Percentiles rank a stretch among this genome's conserved stretches.
These are phyloP conservation scores for Micropterix aruncella DNA, from an alignment of 2,888 invertebrate species.

Conservation along the genomic window DNA sequence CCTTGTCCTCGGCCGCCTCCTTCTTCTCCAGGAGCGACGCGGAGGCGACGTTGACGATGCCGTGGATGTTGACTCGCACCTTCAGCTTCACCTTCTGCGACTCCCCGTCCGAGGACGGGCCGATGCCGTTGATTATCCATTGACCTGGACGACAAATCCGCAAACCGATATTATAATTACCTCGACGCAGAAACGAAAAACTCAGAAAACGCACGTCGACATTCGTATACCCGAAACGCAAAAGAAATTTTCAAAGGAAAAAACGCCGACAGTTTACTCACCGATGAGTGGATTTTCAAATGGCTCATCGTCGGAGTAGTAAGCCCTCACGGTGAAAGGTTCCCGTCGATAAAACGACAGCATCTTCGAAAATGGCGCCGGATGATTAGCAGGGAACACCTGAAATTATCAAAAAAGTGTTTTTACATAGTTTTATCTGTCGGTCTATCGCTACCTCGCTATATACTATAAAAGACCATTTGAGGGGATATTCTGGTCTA, in stretches of 20 bases:
- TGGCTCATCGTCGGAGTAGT: slow-evolving; percentile 62
- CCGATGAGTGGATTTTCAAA: slow-evolving; percentile 70
- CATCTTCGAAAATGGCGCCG: slow-evolving; percentile 88
- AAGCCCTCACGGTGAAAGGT: slow-evolving; percentile 76
- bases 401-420: slow-evolving; percentile 14
- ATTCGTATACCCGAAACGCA: too few species aligned
- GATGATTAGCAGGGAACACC: slow-evolving; percentile 78
- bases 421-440: too few species aligned
- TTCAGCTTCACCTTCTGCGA: slow-evolving; percentile 94
- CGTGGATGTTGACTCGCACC: slow-evolving; percentile 86
- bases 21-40: slow-evolving; percentile 73
- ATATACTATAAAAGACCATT: too few species aligned
- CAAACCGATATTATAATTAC: not conserved
- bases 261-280: too few species aligned
- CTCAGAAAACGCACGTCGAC: not conserved
- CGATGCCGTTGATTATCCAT: slow-evolving; percentile 70
- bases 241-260: too few species aligned
- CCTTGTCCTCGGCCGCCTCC: slow-evolving; percentile 26
- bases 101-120: slow-evolving; percentile 77
- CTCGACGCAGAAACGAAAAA: not conserved
- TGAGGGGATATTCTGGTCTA: too few species aligned
- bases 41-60: slow-evolving; percentile 76
- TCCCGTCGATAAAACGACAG: slow-evolving; percentile 84
- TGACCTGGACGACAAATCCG: slow-evolving; percentile 36
- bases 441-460: too few species aligned